Conservation (phyloP, 1,140 invertebrate genomes). For the Drosophila pandora region DNA sequence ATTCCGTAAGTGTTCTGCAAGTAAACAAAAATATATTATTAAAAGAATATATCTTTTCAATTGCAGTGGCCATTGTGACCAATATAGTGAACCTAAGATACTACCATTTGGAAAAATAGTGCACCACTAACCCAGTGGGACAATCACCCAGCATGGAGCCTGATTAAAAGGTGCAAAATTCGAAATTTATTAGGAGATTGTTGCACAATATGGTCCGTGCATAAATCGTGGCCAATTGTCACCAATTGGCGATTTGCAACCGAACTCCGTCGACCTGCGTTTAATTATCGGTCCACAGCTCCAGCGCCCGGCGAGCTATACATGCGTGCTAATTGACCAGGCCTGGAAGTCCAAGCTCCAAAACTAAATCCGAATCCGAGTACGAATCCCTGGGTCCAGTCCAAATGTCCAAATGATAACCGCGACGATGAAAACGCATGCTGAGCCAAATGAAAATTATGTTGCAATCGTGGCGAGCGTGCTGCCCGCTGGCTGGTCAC, state of each 20-base stretch:
- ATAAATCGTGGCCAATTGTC: conserved; percentile 79
- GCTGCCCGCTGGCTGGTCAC: conserved; percentile 55
- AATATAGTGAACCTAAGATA: neutral
- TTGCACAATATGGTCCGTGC: conserved; percentile 59
- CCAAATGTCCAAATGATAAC: conserved; percentile 75
- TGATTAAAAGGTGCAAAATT: conserved; percentile 61
- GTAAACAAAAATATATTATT: neutral
- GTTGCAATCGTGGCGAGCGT: conserved; percentile 61
- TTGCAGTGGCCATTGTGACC: neutral
- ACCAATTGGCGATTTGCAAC: conserved; percentile 44
- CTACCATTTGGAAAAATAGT: conserved; percentile 19
- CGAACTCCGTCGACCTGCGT: conserved; percentile 42
- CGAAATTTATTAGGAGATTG: conserved; percentile 73
- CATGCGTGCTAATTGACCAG: conserved; percentile 79
- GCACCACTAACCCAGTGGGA: conserved; percentile 33
- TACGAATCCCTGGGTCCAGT: conserved; percentile 17
- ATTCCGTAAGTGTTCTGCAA: neutral
- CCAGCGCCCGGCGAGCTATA: conserved; percentile 56
- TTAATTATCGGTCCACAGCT: conserved; percentile 66
- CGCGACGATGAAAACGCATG: conserved; percentile 79
- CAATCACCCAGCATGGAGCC: conserved; percentile 68
- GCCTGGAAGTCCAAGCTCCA: conserved; percentile 6
- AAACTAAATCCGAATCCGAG: conserved; percentile 4
- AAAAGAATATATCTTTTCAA: neutral
- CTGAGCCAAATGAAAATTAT: conserved; percentile 78